Conservation (phyloP, 2,888 invertebrate genomes). For the Lampropteryx suffumata region DNA sequence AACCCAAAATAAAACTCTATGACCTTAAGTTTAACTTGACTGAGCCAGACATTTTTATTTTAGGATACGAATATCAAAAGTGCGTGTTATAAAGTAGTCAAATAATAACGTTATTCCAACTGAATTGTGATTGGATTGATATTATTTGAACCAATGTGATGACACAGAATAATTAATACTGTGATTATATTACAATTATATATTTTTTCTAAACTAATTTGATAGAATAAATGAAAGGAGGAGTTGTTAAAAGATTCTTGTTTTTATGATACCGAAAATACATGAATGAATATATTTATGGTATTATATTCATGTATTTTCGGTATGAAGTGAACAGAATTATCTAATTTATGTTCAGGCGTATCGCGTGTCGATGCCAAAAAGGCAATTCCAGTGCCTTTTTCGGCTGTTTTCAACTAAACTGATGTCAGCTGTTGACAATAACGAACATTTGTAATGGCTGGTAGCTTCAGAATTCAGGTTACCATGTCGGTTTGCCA, state of each 20-base stretch:
- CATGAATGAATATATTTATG: no score
- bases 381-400: constrained; percentile 15
- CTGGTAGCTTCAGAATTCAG: constrained; percentile 4
- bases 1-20: no score
- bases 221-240: no score
- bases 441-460: constrained; percentile 25
- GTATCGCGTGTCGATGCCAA: constrained; percentile 11
- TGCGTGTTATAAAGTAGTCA: constrained; percentile 5
- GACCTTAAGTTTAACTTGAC: no score
- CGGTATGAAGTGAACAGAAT: not conserved
- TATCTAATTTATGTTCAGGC: constrained; percentile 17
- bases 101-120: not conserved
- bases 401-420: constrained; percentile 21
- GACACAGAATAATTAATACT: not conserved
- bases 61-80: not conserved
- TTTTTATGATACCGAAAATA: no score
- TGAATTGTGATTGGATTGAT: constrained; percentile 9
- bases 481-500: constrained; percentile 18
- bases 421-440: constrained; percentile 20
- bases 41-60: not conserved
- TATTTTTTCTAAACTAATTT: no score
- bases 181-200: not conserved
- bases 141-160: not conserved
- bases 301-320: no score
- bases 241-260: no score